A percentile compares a stretch with the other conserved stretches of the same genome.
phyloP scores from a whole-genome alignment of 2,113 vertebrate species.

The Leptobrachium leishanense region DNA sequence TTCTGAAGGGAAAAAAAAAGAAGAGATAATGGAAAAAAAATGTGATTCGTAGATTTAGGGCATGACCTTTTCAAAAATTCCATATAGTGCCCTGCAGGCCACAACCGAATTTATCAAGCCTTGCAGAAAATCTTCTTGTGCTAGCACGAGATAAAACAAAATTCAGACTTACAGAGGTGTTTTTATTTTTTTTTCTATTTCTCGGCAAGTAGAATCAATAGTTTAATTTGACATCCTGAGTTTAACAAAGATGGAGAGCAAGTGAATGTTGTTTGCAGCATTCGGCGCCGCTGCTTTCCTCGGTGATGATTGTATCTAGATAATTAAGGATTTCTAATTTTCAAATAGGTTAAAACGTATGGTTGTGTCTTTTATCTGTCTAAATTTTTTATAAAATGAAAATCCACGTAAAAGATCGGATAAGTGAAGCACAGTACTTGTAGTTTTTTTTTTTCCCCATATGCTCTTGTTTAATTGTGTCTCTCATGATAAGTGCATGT shows the following conservation, averaged over 20 bases:
- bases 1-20: neutral
- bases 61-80: slow-evolving; percentile 42
- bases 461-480: too few species aligned
- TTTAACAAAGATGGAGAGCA: slow-evolving; percentile 11
- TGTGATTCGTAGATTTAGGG: slow-evolving; percentile 21
- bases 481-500: too few species aligned
- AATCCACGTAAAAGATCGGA: too few species aligned
- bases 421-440: too few species aligned
- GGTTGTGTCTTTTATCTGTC: too few species aligned
- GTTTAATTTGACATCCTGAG: slow-evolving; percentile 23
- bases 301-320: too few species aligned
- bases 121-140: slow-evolving; percentile 37
- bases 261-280: neutral
- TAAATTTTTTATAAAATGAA: too few species aligned
- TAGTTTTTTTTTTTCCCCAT: too few species aligned
- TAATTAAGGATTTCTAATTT: too few species aligned
- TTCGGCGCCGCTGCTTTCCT: neutral
- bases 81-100: slow-evolving; percentile 17
- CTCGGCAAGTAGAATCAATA: slow-evolving; percentile 29
- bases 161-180: slow-evolving; percentile 4
- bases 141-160: slow-evolving; percentile 42
- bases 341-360: too few species aligned
- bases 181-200: slow-evolving; percentile 15
- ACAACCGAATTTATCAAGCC: slow-evolving; percentile 32
- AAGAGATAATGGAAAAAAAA: slow-evolving; percentile 27